phyloP scores from a whole-genome alignment of 2,888 invertebrate species.

The Scaptodrosophila latifasciaeformis region DNA sequence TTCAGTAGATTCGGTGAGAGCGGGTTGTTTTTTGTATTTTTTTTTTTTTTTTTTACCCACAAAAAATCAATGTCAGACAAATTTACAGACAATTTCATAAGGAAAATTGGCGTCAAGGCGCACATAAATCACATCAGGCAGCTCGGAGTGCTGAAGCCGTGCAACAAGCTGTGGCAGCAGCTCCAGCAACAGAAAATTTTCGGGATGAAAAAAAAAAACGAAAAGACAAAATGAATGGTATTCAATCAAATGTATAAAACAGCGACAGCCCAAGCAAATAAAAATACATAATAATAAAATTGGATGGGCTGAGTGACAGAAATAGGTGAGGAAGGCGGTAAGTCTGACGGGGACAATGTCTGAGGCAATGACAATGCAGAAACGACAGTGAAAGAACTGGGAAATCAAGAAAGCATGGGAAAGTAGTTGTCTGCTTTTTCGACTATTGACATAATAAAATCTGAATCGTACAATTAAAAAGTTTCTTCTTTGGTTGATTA shows the following conservation, averaged over 20 bases:
- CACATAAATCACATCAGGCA: conserved; percentile 25
- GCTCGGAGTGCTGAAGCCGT: no score
- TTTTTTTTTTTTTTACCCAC: not conserved
- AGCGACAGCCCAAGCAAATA: not conserved
- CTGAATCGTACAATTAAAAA: not conserved
- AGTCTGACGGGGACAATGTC: not conserved
- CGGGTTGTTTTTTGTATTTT: no score
- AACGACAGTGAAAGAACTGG: no score
- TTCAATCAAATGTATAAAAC: conserved; percentile 38
- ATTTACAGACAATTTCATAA: conserved; percentile 49
- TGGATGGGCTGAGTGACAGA: not conserved
- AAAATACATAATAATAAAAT: conserved; percentile 1
- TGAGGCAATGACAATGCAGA: not conserved
- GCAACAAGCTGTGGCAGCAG: conserved; percentile 17
- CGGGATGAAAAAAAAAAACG: conserved; percentile 9
- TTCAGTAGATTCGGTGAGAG: not conserved
- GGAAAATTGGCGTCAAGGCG: conserved; percentile 39
- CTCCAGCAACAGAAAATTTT: not conserved
- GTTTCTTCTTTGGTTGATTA: not conserved
- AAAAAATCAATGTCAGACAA: conserved; percentile 49
- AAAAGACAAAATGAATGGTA: conserved; percentile 44
- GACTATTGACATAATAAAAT: conserved; percentile 1
- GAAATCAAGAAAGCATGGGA: no score
- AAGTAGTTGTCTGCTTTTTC: not conserved
- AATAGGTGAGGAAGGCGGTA: not conserved